Base-by-base conservation (phyloP, 2,888 invertebrate species). In the Netelia melanura region DNA sequence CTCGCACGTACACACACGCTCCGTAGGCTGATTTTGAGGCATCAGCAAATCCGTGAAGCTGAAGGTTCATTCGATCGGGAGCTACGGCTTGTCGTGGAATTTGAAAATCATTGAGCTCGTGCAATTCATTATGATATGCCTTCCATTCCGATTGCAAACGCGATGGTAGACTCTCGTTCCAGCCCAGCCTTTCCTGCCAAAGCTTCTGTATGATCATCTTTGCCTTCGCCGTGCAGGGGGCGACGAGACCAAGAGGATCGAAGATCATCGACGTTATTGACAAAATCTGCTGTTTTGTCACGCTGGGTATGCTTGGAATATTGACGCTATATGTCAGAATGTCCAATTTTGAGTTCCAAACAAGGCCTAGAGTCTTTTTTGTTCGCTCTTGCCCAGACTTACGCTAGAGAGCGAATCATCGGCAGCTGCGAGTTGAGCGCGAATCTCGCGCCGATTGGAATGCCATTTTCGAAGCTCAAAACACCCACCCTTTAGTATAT, bases 21-120 rank as follows among this genome's bases (percentile, higher is more conserved):
- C 52, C 52, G 52, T 14, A 52, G 3, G 52, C 52, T n/a, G 11
- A 1, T 11, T n/a, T n/a, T n/a, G 52, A 52, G 14, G 52, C 52
- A 52, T 52, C 52, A 1, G 14, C 52, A 52, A 52, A 52, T 52
- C 52, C 52, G 30, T 30, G 30, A 3, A 30, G 25, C 2, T 25
- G 25, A 25, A 25, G 2, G 2, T 25, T 25, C 2, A 25, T 3
- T 25, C 25, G 25, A 25, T 25, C 25, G 25, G 25, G 25, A 25
- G 25, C 2, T 71, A 23, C 10, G 86, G 72, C 10, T 86, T 43
- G 6, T 86, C 82, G 8, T 78, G 62, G 3, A 43, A 9, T 52
- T 56, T 14, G 56, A 56, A 56, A 17, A 56, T 56, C n/a, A 2
- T 14, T 14, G n/a, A 56, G 56, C 17, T 56, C 17, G 56, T 56